A percentile compares a stretch with the other conserved stretches of the same genome.
These are phyloP conservation scores for Myoxocephalus aenaeus DNA, from an alignment of 2,797 vertebrate species.

Conservation along the genomic window DNA sequence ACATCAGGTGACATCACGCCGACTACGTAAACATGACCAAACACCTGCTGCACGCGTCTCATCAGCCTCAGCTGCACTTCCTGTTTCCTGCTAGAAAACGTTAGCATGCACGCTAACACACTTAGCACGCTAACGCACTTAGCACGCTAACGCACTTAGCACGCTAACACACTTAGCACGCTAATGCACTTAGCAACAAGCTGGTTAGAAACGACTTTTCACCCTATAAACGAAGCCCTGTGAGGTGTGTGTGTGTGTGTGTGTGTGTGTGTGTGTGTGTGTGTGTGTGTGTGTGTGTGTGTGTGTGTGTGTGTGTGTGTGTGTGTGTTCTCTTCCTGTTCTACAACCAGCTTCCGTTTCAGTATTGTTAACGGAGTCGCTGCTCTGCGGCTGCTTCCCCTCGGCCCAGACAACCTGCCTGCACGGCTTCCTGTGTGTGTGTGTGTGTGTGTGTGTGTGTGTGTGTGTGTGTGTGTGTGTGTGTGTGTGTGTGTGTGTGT, in stretches of 20 bases:
- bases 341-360: constrained; percentile 74
- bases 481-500: too few relatives aligned
- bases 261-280: too few relatives aligned
- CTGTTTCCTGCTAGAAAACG: too few relatives aligned
- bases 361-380: constrained; percentile 64
- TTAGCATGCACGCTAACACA: too few relatives aligned
- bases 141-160: too few relatives aligned
- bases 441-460: constrained; percentile 30
- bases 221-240: not conserved
- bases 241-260: constrained; percentile 5
- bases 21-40: not conserved
- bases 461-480: constrained; percentile 13
- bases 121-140: too few relatives aligned
- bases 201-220: constrained; percentile 7
- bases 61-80: not conserved
- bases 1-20: too few relatives aligned
- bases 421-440: constrained; percentile 57
- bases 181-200: not conserved
- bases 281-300: constrained; percentile 1
- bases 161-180: too few relatives aligned
- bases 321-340: constrained; percentile 71
- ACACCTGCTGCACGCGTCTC: not conserved
- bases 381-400: constrained; percentile 44
- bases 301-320: not conserved
- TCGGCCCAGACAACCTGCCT: constrained; percentile 60